Evolutionary conservation across 1,140 invertebrate species (phyloP).

Genomic region (Pogonus chalceus): DNA sequence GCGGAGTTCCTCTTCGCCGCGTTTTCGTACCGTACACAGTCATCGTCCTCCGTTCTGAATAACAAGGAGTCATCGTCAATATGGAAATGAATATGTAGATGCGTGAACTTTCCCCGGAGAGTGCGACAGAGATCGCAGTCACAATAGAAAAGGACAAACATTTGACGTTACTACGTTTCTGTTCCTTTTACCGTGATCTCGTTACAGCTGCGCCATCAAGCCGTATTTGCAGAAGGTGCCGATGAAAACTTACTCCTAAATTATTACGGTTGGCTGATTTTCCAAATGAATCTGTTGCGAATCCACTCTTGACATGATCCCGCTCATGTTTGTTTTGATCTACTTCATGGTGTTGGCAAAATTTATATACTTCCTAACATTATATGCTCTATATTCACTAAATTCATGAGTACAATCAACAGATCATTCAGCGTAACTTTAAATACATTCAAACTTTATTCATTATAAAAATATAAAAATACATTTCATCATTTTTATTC

Average conservation of each 20-base stretch:
- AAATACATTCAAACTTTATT: too few relatives aligned
- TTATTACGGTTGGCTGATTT: neutral
- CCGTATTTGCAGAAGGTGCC: neutral
- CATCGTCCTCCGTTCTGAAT: neutral
- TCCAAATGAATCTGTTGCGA: conserved; percentile 1
- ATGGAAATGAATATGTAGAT: conserved; percentile 7
- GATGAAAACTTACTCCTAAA: neutral
- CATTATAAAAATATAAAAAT: too few relatives aligned
- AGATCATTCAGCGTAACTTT: too few relatives aligned
- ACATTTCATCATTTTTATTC: too few relatives aligned
- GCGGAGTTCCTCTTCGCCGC: neutral
- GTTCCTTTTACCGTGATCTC: too few relatives aligned
- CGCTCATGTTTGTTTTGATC: neutral
- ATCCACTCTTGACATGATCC: too few relatives aligned
- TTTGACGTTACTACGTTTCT: too few relatives aligned
- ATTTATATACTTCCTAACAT: too few relatives aligned
- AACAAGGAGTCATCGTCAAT: conserved; percentile 5
- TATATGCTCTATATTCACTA: too few relatives aligned
- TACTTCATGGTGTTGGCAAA: neutral
- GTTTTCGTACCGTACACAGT: neutral
- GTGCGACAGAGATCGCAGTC: too few relatives aligned
- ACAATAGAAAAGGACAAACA: too few relatives aligned
- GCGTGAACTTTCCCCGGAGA: conserved; percentile 3
- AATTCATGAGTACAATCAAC: too few relatives aligned
- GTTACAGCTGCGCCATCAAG: neutral